Evolutionary conservation across 2,888 invertebrate genomes (phyloP), one percentile per base, ranked within the genome.

Genomic region (Theretra japonica): DNA sequence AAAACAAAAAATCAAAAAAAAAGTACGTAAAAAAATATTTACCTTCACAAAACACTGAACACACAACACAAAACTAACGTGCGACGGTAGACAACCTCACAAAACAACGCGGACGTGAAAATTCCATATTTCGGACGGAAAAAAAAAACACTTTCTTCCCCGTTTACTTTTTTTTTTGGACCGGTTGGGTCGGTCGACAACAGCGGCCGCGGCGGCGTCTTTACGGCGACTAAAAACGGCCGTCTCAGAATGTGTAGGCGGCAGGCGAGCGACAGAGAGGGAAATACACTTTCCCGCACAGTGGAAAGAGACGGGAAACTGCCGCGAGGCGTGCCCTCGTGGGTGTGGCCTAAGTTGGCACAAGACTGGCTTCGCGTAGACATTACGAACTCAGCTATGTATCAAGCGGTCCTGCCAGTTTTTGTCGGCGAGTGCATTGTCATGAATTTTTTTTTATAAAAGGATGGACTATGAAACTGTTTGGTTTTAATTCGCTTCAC

Each of bases 181-280:
- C 76, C 76, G 76, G 80, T 81, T 78, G 25, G 53, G 41, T 11
- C 69, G 71, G 41, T 41, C 78, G 79, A 80, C 86, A 83, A 86
- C 91, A 90, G 85, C 90, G 83, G 80, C 83, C 85, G 84, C 82
- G 82, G 75, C 91, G 89, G 83, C 81, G 92, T 88, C 93, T 90
- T 91, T 86, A 81, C 84, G 84, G 82, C 88, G 86, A 94, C 94
- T 94, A 94, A 94, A 94, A 94, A 94, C 90, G 88, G 79, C 83
- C 74, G 77, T 80, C 89, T 89, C 90, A 88, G 88, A 88, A 86
- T 81, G 86, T 86, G 93, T 88, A 91, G 94, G 94, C 93, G 94
- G 86, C 83, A 77, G 89, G 87, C 83, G 85, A 78, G 75, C 58
- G 86, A 86, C 77, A 60, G 87, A 81, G 92, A 93, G 25, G 76